Percentiles rank a stretch among this genome's conserved stretches.
These are phyloP conservation scores for Dioctria linearis DNA, from an alignment of 2,888 invertebrate species.

Conservation along the genomic window DNA sequence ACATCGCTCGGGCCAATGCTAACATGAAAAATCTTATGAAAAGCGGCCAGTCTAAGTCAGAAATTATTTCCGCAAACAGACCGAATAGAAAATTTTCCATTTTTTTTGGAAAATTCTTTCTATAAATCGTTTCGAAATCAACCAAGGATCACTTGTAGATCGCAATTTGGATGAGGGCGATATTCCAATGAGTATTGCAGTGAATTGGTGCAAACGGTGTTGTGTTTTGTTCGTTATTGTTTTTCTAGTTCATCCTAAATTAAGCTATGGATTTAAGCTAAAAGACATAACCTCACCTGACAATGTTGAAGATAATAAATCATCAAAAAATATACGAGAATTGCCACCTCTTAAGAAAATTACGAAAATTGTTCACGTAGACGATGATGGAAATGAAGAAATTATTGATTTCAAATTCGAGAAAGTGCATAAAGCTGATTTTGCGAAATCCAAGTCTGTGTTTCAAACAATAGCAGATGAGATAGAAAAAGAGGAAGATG, in stretches of 20 bases:
- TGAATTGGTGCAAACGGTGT: slow-evolving; percentile 45
- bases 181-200: slow-evolving; percentile 24
- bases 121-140: not conserved
- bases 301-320: slow-evolving; percentile 36
- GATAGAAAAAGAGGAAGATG: slow-evolving; percentile 61
- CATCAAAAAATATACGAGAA: slow-evolving; percentile 15
- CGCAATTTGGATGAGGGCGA: not conserved
- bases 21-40: slow-evolving; percentile 41
- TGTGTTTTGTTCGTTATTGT: not conserved
- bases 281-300: slow-evolving; percentile 55
- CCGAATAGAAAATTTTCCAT: slow-evolving; percentile 16
- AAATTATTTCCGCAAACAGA: slow-evolving; percentile 44
- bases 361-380: slow-evolving; percentile 63
- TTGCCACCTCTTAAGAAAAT: slow-evolving; percentile 65
- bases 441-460: slow-evolving; percentile 28
- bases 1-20: slow-evolving; percentile 43
- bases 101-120: slow-evolving; percentile 12
- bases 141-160: no score
- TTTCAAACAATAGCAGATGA: slow-evolving; percentile 55
- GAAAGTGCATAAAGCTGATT: slow-evolving; percentile 58
- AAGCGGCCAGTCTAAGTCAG: slow-evolving; percentile 52
- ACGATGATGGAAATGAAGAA: slow-evolving; percentile 61
- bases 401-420: slow-evolving; percentile 56
- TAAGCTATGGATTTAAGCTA: slow-evolving; percentile 54
- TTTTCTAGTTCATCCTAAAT: slow-evolving; percentile 21